These are phyloP conservation scores for Entomobrya proxima DNA, from an alignment of 2,888 invertebrate species.

Conservation along the genomic window DNA sequence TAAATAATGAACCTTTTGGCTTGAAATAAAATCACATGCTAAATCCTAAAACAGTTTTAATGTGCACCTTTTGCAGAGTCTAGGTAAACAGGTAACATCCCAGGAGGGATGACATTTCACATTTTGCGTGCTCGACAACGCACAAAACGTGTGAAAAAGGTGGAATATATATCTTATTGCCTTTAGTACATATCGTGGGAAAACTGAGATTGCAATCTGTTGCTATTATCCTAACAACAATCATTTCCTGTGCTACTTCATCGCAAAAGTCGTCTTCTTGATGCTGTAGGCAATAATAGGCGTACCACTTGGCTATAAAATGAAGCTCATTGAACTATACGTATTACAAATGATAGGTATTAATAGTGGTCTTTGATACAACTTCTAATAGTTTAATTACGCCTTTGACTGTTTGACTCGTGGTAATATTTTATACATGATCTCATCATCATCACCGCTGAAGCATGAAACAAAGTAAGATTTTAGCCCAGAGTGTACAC, in stretches of 20 bases:
- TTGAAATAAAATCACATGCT: no score
- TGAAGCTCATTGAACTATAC: slow-evolving; percentile 37
- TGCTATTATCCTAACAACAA: slow-evolving; percentile 13
- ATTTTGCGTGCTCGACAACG: background rate
- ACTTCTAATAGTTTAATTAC: background rate
- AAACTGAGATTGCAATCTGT: slow-evolving; percentile 13
- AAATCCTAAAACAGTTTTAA: no score
- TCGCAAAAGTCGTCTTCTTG: background rate
- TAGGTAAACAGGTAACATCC: background rate
- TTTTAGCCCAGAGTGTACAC: no score
- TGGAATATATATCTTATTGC: background rate
- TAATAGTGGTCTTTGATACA: background rate
- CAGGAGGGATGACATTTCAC: background rate
- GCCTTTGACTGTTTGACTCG: background rate
- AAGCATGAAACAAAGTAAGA: background rate
- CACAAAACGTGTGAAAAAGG: background rate
- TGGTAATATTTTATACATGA: background rate
- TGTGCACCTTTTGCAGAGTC: no score
- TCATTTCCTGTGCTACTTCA: slow-evolving; percentile 41
- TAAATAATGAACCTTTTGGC: no score
- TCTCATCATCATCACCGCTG: background rate
- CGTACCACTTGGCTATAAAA: background rate
- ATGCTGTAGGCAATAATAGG: background rate
- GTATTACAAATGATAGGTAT: background rate
- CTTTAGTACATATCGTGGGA: slow-evolving; percentile 29